Evolutionary conservation across 2,888 invertebrate species (phyloP), one percentile per base, ranked within the genome.

Genomic region (Diloba caeruleocephala): DNA sequence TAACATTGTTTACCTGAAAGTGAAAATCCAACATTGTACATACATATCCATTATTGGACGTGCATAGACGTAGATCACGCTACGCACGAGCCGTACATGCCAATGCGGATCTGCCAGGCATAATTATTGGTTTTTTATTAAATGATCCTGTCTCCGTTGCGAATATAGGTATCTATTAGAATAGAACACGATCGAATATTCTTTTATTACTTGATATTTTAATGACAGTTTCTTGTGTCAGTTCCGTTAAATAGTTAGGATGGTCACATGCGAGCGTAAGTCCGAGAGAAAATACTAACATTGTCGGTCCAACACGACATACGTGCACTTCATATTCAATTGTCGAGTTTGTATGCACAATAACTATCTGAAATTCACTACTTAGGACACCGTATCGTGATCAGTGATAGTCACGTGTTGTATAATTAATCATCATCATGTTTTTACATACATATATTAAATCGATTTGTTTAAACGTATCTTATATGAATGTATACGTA

Each of bases 221-320:
- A 88, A 88, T 85, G 86, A 86, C 88, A 86, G 82, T 88, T 91
- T 91, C 86, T 88, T 88, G 76, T 87, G 83, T 87, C 85, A 90
- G 86, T 89, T 89, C 89, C 87, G 89, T 85, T 81, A 84, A 88
- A 92, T 93, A 84, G 87, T 87, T 89, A 65, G 86, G 81, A 92
- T 91, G 79, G 85, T 81, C 79, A 86, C 92, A 92, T 90, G 92
- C 92, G 61, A 91, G 81, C 77, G 43, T 70, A 74, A 76, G 69
- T 75, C 61, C 74, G 74, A 84, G 88, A 88, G 85, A 87, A 84
- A 90, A 85, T 62, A 82, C 78, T 81, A 83, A 81, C 76, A 80
- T 69, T 74, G 65, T 73, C 76, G 60, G 67, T 76, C 67, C 71
- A 68, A 72, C 85, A 82, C 79, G 84, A 79, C 61, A 81, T 70